Evolutionary conservation across 2,888 invertebrate genomes (phyloP), one percentile per base, ranked within the genome.

Genomic region (Xylota sylvarum): DNA sequence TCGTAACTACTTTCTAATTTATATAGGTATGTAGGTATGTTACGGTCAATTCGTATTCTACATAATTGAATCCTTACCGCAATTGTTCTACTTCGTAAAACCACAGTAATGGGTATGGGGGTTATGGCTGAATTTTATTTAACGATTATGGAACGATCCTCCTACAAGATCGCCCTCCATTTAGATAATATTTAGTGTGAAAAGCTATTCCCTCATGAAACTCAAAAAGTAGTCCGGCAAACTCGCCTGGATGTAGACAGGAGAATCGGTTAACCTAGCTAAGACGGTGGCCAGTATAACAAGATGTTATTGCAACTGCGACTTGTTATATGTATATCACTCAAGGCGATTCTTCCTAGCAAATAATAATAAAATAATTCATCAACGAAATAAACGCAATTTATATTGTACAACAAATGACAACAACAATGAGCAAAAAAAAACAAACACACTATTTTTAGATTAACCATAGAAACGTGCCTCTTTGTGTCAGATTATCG

Each of bases 391-490:
- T 77, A 37, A 67, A 58, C 48, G 35, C 50, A 69, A 69, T 78
- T 78, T 48, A 12, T 37, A 19, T 30, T 14, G 40, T 40, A 65
- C 32, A 46, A 3, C 37, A 7, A 37, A 35, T 30, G 40, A 69
- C 55, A 55, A 55, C 6, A 69, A 56, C 19, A 77, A 37, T 37
- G 14, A 23, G 23, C n/a, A 37, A 60, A 35, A 9, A 46, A 67
- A 23, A 27, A 37, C 7, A 56, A 14, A 23, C 9, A 35, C 35
- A 64, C 46, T 72, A 70, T 70, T 62, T 70, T 60, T 70, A 52
- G 60, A 62, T 70, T 55, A 72, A 35, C 64, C 55, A 70, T 43
- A 62, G 43, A 70, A 78, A 70, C 78, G 78, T 78, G 78, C 62
- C 52, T 48, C 58, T 55, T 52, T 60, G 52, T 78, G 52, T 78